phyloP scores from a whole-genome alignment of 2,113 vertebrate species.

The Tupaia chinensis region DNA sequence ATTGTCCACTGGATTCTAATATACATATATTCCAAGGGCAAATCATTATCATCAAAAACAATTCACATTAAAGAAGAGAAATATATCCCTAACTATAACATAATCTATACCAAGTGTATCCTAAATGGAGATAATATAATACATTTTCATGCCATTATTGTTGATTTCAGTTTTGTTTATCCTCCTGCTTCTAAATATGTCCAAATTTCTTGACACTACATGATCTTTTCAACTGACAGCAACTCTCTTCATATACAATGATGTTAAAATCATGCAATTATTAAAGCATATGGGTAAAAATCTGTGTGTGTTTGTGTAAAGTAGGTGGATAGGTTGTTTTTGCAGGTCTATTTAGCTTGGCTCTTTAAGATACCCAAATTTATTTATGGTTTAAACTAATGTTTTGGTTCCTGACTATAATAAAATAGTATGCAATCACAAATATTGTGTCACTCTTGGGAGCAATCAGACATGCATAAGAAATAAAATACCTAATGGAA shows the following conservation, averaged over 20 bases:
- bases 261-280: slow-evolving; percentile 43
- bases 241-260: slow-evolving; percentile 53
- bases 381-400: slow-evolving; percentile 26
- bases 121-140: slow-evolving; percentile 32
- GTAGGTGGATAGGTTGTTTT: background rate
- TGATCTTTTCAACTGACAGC: slow-evolving; percentile 68
- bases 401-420: slow-evolving; percentile 47
- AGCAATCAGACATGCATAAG: background rate
- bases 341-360: slow-evolving; percentile 6
- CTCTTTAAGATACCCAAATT: slow-evolving; percentile 30
- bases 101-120: background rate
- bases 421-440: slow-evolving; percentile 24
- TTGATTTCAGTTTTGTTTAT: slow-evolving; percentile 2
- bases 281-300: slow-evolving; percentile 17
- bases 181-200: slow-evolving; percentile 41
- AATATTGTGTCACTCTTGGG: background rate
- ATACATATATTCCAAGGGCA: background rate
- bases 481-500: slow-evolving; percentile 50
- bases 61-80: slow-evolving; percentile 36
- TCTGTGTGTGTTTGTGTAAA: background rate
- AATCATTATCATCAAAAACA: slow-evolving; percentile 37
- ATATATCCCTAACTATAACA: background rate
- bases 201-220: slow-evolving; percentile 48
- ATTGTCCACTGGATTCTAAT: background rate
- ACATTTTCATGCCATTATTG: slow-evolving; percentile 51